Percentiles rank a stretch among this genome's conserved stretches.
phyloP scores from a whole-genome alignment of 1,140 invertebrate genomes.

The Drosophila burlai region DNA sequence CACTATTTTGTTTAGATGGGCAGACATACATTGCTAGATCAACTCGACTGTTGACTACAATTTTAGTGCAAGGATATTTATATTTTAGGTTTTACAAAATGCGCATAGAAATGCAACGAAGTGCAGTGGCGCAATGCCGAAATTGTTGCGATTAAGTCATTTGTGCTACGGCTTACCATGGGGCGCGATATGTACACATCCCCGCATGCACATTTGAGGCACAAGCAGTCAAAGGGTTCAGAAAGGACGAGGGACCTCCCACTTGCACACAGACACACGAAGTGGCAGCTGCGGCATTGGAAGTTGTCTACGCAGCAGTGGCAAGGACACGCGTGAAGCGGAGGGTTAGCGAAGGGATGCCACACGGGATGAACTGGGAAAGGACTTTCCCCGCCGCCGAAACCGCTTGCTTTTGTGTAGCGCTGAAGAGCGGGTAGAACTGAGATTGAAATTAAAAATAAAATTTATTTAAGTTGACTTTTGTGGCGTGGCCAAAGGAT shows the following conservation, averaged over 20 bases:
- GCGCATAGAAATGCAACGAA: background rate
- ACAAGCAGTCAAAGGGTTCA: slow-evolving; percentile 15
- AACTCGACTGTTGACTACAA: background rate
- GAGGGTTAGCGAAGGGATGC: background rate
- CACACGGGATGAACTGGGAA: slow-evolving; percentile 11
- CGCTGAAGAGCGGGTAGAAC: slow-evolving; percentile 40
- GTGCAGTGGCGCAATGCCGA: slow-evolving; percentile 16
- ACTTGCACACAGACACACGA: slow-evolving; percentile 24
- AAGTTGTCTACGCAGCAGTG: slow-evolving; percentile 75
- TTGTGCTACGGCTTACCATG: slow-evolving; percentile 48
- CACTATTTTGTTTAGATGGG: no score
- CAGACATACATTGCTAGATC: no score
- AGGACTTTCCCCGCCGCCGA: slow-evolving; percentile 20
- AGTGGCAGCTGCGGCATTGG: slow-evolving; percentile 63
- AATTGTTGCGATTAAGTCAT: slow-evolving; percentile 66
- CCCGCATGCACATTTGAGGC: slow-evolving; percentile 16
- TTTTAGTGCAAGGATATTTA: background rate
- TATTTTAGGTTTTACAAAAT: background rate
- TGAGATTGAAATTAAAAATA: slow-evolving; percentile 79
- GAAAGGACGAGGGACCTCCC: slow-evolving; percentile 43
- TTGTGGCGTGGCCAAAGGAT: slow-evolving; percentile 55
- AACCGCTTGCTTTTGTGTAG: slow-evolving; percentile 61
- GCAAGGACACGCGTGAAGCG: slow-evolving; percentile 4
- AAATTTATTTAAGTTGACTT: slow-evolving; percentile 80
- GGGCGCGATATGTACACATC: slow-evolving; percentile 56